Conservation (phyloP, 1,140 invertebrate species). For the Dendrolimus kikuchii region DNA sequence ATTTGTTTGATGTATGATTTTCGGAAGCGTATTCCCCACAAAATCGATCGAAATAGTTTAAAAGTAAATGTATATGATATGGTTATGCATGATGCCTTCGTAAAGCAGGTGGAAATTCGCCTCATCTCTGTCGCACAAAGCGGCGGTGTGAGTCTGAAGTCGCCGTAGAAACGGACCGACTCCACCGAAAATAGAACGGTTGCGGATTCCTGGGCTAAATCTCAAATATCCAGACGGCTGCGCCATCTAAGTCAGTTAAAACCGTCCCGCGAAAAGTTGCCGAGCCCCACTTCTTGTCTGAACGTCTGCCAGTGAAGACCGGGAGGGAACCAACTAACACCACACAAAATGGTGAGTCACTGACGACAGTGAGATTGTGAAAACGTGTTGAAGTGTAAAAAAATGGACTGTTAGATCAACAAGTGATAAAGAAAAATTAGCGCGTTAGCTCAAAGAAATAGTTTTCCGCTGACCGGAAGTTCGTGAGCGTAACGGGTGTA, state of each 20-base stretch:
- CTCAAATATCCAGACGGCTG: conserved; percentile 73
- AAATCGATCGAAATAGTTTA: conserved; percentile 67
- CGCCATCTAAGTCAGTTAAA: conserved; percentile 83
- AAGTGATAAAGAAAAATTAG: conserved; percentile 35
- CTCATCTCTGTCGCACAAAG: conserved; percentile 49
- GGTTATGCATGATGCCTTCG: conserved; percentile 24
- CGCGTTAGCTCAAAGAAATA: conserved; percentile 32
- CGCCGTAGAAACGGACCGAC: conserved; percentile 42
- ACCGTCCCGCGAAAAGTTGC: conserved; percentile 76
- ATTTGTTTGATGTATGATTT: conserved; percentile 30
- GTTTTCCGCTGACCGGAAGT: conserved; percentile 60
- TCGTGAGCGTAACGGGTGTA: conserved; percentile 24
- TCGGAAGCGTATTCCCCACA: conserved; percentile 34
- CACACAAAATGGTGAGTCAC: conserved; percentile 78
- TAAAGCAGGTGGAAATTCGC: conserved; percentile 40
- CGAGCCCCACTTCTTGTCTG: conserved; percentile 82
- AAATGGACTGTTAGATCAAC: conserved; percentile 39
- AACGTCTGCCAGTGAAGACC: conserved; percentile 79
- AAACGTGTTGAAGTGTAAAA: conserved; percentile 55
- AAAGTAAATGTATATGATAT: conserved; percentile 61
- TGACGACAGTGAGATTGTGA: conserved; percentile 60
- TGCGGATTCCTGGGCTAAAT: conserved; percentile 73
- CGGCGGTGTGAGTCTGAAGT: conserved; percentile 25
- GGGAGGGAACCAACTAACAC: conserved; percentile 72
- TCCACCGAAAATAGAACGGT: conserved; percentile 71